phyloP scores from a whole-genome alignment of 2,888 invertebrate species.

The Falcaria lacertinaria region DNA sequence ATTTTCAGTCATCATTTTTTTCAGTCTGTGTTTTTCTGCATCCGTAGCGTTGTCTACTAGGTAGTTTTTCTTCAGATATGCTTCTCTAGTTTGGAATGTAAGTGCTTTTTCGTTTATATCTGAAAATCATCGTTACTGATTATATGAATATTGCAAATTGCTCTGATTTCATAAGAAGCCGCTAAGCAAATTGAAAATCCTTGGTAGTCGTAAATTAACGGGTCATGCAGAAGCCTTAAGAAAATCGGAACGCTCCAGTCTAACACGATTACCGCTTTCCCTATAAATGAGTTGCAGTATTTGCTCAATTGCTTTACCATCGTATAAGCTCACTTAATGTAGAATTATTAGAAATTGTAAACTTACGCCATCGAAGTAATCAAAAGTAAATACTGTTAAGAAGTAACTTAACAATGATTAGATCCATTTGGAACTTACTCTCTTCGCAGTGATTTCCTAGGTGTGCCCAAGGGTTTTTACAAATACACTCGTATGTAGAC shows the following conservation, averaged over 20 bases:
- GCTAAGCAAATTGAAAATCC: too few relatives aligned
- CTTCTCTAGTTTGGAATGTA: slow-evolving; percentile 90
- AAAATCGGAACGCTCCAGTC: too few relatives aligned
- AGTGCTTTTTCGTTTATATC: slow-evolving; percentile 94
- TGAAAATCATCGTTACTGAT: slow-evolving; percentile 51
- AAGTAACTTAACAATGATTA: too few relatives aligned
- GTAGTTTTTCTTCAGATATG: slow-evolving; percentile 90
- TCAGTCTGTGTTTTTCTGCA: slow-evolving; percentile 81
- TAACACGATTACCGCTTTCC: too few relatives aligned
- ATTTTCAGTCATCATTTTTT: slow-evolving; percentile 87
- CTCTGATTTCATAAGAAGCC: background rate
- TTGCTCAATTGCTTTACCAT: too few relatives aligned
- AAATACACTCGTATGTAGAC: slow-evolving; percentile 95
- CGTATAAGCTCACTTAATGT: too few relatives aligned
- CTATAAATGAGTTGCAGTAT: too few relatives aligned
- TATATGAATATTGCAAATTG: background rate
- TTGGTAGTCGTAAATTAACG: too few relatives aligned
- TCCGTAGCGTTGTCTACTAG: slow-evolving; percentile 82
- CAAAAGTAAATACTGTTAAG: too few relatives aligned
- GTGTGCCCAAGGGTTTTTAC: slow-evolving; percentile 96
- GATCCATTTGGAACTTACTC: slow-evolving; percentile 88
- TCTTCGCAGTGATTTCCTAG: slow-evolving; percentile 93
- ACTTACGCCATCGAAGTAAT: too few relatives aligned
- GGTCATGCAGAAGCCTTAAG: too few relatives aligned
- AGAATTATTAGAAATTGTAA: too few relatives aligned